Conservation (phyloP, 2,113 vertebrate species). For the Phalacrocorax aristotelis region DNA sequence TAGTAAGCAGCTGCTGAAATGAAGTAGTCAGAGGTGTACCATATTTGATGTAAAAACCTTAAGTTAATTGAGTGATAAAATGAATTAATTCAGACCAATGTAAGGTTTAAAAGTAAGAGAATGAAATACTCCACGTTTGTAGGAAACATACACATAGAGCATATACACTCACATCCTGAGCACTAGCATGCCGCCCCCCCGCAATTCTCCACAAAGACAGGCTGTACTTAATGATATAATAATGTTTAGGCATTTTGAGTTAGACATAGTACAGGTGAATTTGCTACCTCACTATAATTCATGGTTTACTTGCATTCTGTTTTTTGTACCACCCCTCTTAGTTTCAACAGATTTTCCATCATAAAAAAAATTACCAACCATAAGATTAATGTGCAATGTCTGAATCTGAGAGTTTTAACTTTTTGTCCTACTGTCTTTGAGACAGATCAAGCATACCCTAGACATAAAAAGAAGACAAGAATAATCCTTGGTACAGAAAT, state of each 20-base stretch:
- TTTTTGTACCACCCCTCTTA: background rate
- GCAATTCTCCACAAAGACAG: background rate
- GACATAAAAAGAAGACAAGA: background rate
- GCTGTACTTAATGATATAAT: background rate
- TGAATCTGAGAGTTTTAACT: background rate
- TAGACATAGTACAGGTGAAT: background rate
- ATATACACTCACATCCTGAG: background rate
- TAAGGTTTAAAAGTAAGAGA: background rate
- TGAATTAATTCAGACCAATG: background rate
- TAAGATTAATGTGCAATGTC: background rate
- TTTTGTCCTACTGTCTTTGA: background rate
- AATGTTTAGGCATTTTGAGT: background rate
- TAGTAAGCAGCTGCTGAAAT: background rate
- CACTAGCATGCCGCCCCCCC: background rate
- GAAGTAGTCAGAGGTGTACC: background rate
- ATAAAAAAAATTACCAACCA: background rate
- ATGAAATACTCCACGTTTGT: background rate
- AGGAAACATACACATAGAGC: background rate
- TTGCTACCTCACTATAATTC: background rate
- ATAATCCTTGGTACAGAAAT: background rate
- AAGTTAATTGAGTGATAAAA: background rate
- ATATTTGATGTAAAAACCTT: background rate
- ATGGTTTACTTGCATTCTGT: background rate
- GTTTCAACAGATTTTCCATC: background rate
- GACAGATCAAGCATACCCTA: background rate